phyloP scores from a whole-genome alignment of 2,888 invertebrate species.

The Villa cingulata region DNA sequence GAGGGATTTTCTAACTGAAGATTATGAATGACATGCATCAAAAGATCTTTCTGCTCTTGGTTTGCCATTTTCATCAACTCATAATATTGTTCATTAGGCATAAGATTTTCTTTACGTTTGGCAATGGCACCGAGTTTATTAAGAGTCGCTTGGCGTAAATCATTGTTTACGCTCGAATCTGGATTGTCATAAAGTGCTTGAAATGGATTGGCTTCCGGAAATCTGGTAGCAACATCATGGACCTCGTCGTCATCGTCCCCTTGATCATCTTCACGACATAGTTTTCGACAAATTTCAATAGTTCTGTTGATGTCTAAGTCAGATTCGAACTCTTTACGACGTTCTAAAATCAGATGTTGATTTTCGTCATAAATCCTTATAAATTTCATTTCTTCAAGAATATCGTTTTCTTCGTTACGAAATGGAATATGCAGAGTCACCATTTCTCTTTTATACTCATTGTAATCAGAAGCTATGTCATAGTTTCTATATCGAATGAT shows the following conservation, averaged over 20 bases:
- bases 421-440: conserved; percentile 23
- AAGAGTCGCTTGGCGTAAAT: conserved; percentile 17
- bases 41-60: conserved; percentile 14
- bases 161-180: conserved; percentile 15
- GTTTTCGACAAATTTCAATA: conserved; percentile 17
- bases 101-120: conserved; percentile 19
- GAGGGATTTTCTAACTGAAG: conserved; percentile 6
- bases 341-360: conserved; percentile 12
- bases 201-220: conserved; percentile 16
- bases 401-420: conserved; percentile 13
- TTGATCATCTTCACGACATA: conserved; percentile 15
- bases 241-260: conserved; percentile 11
- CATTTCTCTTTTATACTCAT: conserved; percentile 23
- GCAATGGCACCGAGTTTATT: conserved; percentile 19
- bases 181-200: conserved; percentile 15
- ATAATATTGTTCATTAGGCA: conserved; percentile 15
- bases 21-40: conserved; percentile 15
- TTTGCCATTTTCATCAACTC: conserved; percentile 17
- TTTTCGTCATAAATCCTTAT: conserved; percentile 13
- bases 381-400: conserved; percentile 14
- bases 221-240: conserved; percentile 9
- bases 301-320: conserved; percentile 22
- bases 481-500: conserved; percentile 26
- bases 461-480: conserved; percentile 25
- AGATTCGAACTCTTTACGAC: conserved; percentile 14